Evolutionary conservation across 2,888 invertebrate species (phyloP), one percentile per base, ranked within the genome.

Genomic region (Pterobdella sp.): DNA sequence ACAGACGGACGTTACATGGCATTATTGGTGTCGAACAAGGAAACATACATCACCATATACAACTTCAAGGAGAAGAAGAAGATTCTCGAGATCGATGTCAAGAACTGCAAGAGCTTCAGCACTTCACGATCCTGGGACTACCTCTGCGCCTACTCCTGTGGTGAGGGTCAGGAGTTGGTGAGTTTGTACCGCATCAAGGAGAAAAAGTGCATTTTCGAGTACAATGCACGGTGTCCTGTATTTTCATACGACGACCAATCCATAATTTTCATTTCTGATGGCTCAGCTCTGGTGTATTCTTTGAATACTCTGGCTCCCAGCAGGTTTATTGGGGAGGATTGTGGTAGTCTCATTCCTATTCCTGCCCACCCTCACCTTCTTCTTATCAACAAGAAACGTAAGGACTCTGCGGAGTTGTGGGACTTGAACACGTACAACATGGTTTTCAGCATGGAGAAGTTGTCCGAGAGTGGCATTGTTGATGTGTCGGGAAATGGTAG

Each of bases 401-500:
- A 35, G 18, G 29, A 49, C 18, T n/a, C 37, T 34, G 72, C 70
- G n/a, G 67, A 56, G 22, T 52, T 75, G 10, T 64, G 74, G 68
- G 74, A 75, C 70, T 72, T 75, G 36, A 63, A 73, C 34, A 56
- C 64, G 29, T 52, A 68, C 68, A 73, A 70, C 52, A 64, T 29
- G 1, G 68, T 72, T 34, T 26, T 60, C 34, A 70, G 34, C 34
- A 36, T 75, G 10, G 37, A 63, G n/a, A 34, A 67, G 29, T 68
- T 74, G 56, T 68, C 73, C 0, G 69, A 69, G 18, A 32, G 67
- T 36, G 75, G 75, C 36, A 72, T 77, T 7, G 31, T 64, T 22
- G 77, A 77, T 56, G 34, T 77, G n/a, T 76, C 76, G 2, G 74
- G 74, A n/a, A 74, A 77, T 31, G 76, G 76, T 0, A 66, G 36